Evolutionary conservation across 2,888 invertebrate genomes (phyloP).

Genomic region (Arctia plantaginis): DNA sequence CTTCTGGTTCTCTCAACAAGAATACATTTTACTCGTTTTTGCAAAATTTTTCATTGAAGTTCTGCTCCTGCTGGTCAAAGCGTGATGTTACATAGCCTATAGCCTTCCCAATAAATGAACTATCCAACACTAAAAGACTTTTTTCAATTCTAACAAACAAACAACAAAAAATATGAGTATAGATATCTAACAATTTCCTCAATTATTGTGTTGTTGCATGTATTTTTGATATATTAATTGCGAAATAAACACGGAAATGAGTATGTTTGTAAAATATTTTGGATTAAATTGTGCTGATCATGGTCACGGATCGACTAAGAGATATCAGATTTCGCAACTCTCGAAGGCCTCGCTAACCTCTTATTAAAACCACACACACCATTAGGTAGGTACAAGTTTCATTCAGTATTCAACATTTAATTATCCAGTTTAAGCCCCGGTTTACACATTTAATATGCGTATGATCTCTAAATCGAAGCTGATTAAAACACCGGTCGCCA

Average conservation of each 20-base stretch:
- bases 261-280: background rate
- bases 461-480: background rate
- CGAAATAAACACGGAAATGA: background rate
- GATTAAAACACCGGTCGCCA: background rate
- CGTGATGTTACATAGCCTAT: background rate
- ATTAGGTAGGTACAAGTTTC: background rate
- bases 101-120: background rate
- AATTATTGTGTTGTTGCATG: background rate
- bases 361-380: background rate
- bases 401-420: background rate
- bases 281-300: background rate
- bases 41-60: background rate
- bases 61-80: background rate
- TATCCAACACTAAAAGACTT: background rate
- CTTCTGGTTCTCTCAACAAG: too few relatives aligned
- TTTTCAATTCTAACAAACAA: background rate
- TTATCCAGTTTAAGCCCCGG: background rate
- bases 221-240: background rate
- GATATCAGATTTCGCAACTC: background rate
- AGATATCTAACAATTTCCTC: background rate
- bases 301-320: background rate
- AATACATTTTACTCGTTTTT: too few relatives aligned
- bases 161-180: background rate
- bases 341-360: background rate
- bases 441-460: background rate